phyloP scores from a whole-genome alignment of 1,140 invertebrate genomes.

The Micrasema minimum region DNA sequence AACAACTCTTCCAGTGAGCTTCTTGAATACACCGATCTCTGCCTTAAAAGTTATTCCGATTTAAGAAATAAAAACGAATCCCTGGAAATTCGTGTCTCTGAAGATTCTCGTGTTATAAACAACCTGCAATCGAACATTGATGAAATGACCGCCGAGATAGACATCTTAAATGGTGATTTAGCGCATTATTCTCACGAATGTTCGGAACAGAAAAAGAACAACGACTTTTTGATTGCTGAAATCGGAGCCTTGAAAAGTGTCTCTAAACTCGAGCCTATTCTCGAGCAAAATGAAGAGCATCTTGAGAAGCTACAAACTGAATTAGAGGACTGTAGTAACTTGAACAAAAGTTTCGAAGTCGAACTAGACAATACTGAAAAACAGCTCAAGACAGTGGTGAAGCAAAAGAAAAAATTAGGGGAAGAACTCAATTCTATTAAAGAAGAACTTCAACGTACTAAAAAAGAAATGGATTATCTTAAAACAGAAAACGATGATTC shows the following conservation, averaged over 20 bases:
- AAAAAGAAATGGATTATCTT: slow-evolving; percentile 59
- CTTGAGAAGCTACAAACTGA: slow-evolving; percentile 70
- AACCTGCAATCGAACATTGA: slow-evolving; percentile 62
- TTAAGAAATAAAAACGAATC: slow-evolving; percentile 62
- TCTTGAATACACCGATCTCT: slow-evolving; percentile 39
- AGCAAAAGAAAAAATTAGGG: slow-evolving; percentile 63
- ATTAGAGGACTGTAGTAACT: slow-evolving; percentile 67
- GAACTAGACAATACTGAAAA: slow-evolving; percentile 63
- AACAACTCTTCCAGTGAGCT: slow-evolving; percentile 36
- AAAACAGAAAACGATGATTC: slow-evolving; percentile 54
- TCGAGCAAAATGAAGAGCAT: slow-evolving; percentile 75
- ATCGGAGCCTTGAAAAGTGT: slow-evolving; percentile 70
- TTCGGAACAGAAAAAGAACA: slow-evolving; percentile 74
- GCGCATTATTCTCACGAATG: slow-evolving; percentile 72
- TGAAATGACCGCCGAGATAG: slow-evolving; percentile 66
- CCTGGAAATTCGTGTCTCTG: slow-evolving; percentile 59
- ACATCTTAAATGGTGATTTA: slow-evolving; percentile 68
- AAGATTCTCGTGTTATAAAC: slow-evolving; percentile 59
- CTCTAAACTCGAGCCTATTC: slow-evolving; percentile 72
- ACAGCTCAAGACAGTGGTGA: slow-evolving; percentile 59
- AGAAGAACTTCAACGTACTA: slow-evolving; percentile 65
- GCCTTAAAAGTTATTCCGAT: slow-evolving; percentile 60
- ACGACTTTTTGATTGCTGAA: slow-evolving; percentile 72
- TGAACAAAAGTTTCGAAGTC: slow-evolving; percentile 65
- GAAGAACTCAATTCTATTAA: slow-evolving; percentile 60